These are phyloP conservation scores for Gallinago solitaria DNA, from an alignment of 2,797 vertebrate genomes.

Conservation along the genomic window DNA sequence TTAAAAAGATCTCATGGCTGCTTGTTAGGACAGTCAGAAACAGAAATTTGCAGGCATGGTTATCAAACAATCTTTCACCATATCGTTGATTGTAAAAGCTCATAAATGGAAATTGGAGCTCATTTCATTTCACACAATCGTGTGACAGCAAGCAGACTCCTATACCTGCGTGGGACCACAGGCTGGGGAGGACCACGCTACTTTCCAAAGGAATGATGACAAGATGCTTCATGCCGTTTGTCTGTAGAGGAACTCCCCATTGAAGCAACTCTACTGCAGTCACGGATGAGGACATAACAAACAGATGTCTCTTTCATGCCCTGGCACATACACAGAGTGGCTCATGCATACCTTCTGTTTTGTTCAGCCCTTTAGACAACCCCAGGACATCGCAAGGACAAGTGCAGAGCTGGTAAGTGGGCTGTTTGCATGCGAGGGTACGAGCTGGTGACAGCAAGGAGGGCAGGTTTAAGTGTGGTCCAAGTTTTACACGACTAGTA, in stretches of 20 bases:
- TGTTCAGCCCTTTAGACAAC: not conserved
- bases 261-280: not conserved
- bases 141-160: not conserved
- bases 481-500: not conserved
- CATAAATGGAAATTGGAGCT: not conserved
- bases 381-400: not conserved
- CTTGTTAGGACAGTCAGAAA: slow-evolving; percentile 6
- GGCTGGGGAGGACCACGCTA: not conserved
- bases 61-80: not conserved
- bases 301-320: accelerated
- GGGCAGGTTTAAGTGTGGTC: not conserved
- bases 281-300: not conserved
- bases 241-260: not conserved
- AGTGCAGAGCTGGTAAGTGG: not conserved
- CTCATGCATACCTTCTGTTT: not conserved
- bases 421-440: accelerated
- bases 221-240: accelerated
- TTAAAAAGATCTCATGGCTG: not conserved
- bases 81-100: not conserved
- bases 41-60: not conserved
- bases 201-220: not conserved
- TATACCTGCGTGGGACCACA: not conserved
- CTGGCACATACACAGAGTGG: not conserved
- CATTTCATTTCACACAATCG: not conserved
- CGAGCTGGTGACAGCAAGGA: not conserved